Evolutionary conservation across 2,113 vertebrate genomes (phyloP).

Genomic region (Sarotherodon lohbergeri): DNA sequence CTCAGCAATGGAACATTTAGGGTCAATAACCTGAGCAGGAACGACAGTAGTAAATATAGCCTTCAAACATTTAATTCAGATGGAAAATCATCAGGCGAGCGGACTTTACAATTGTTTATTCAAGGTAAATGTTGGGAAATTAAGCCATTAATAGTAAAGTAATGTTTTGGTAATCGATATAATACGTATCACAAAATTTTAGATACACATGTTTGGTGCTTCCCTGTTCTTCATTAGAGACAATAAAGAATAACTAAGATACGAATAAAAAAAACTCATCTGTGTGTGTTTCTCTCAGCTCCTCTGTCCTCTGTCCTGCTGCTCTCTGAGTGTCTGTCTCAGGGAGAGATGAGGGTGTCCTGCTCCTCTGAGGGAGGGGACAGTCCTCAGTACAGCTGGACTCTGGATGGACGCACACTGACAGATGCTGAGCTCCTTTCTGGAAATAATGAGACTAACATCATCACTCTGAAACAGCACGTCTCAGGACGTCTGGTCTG

Average conservation of each 20-base stretch:
- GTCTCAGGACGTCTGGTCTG: rapidly evolving
- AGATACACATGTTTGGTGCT: neutral
- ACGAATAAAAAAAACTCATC: neutral
- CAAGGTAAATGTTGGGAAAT: neutral
- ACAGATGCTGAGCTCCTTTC: too few relatives aligned
- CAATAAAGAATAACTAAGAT: too few relatives aligned
- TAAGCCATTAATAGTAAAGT: too few relatives aligned
- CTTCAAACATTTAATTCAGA: neutral
- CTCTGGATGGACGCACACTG: neutral
- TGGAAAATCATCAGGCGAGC: neutral
- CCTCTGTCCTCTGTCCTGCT: neutral
- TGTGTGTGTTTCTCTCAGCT: neutral
- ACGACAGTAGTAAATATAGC: neutral
- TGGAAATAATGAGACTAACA: neutral
- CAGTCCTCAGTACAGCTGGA: neutral
- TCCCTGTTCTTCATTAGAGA: too few relatives aligned
- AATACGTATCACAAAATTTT: too few relatives aligned
- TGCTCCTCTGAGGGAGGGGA: neutral
- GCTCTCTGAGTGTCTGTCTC: rapidly evolving
- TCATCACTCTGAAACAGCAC: neutral
- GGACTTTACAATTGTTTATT: neutral
- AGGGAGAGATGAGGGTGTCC: rapidly evolving
- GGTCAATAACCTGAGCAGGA: neutral
- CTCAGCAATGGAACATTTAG: neutral
- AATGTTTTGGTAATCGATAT: too few relatives aligned